Base-by-base conservation (phyloP, 2,113 vertebrate genomes). In the Nyctibius bracteatus region DNA sequence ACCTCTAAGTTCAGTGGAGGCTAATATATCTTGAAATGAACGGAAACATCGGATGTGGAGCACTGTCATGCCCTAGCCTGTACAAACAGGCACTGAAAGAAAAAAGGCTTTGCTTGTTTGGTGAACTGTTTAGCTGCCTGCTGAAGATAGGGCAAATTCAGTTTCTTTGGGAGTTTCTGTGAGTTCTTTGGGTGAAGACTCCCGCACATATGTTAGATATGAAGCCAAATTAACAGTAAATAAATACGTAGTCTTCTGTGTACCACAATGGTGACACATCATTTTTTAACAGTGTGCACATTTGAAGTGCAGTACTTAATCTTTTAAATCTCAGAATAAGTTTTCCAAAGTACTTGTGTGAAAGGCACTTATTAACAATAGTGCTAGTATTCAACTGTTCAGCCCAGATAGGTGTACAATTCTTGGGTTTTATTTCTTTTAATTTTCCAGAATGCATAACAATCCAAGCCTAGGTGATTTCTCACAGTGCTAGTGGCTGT, bases 211-310 rank as follows among this genome's bases (percentile, higher is more conserved):
- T 35, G 13, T 88, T 71, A 30, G 27, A 10, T 52, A 18, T 10
- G 27, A 92, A 85, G 52, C 52, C 30, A 75, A 4, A 55, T 61
- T 55, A 75, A 30, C 17, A 41, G 44, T 67, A 75, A 65, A 51
- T 72, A 54, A 28, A n/a, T 49, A 4, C 3, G 4, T 15, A 37
- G 2, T 72, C 54, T 88, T 47, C 43, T 15, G 7, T n/a, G 41
- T 54, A 2, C 23, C 2, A 3, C 2, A 2, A 0, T 18, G 12
- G 10, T 44, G 41, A 37, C 15, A 31, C 7, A 6, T 58, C 0
- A 4, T 66, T 12, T 74, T 77, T 39, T 55, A 68, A 39, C 2
- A 1, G 5, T 47, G 33, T 52, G 35, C 27, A 21, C 0, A 0
- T 37, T 16, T 7, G 8, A 95, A 65, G 27, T 30, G 30, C 27